Percentiles rank a stretch among this genome's conserved stretches.
Conservation (phyloP, 2,797 vertebrate species). For the Pangasius macronema region DNA sequence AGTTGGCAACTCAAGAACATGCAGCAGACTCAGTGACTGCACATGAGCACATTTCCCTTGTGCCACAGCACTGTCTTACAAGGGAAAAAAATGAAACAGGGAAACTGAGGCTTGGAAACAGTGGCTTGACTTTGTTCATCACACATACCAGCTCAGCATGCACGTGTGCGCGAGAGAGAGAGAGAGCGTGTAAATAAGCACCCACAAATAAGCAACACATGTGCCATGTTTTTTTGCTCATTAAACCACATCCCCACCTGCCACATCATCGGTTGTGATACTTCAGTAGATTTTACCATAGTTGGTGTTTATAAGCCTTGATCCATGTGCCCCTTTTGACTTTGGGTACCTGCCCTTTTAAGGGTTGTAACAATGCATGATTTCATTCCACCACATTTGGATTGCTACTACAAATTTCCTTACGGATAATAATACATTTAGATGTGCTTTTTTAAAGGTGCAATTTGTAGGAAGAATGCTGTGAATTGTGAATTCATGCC, state of each 20-base stretch:
- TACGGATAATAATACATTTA: neutral
- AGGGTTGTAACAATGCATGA: neutral
- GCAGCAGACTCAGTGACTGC: too few species aligned
- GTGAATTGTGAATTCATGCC: constrained; percentile 4
- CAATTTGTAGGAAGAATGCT: neutral
- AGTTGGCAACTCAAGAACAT: too few species aligned
- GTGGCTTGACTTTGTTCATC: neutral
- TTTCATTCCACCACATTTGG: constrained; percentile 8
- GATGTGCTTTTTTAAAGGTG: neutral
- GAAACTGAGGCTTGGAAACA: too few species aligned
- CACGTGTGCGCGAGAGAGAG: too few species aligned
- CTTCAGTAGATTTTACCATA: neutral
- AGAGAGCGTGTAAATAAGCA: too few species aligned
- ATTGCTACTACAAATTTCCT: neutral
- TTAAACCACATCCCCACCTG: neutral
- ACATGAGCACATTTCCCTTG: too few species aligned
- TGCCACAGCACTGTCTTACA: too few species aligned
- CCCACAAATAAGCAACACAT: too few species aligned
- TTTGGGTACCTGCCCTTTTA: neutral
- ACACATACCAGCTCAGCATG: too few species aligned
- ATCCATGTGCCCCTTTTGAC: neutral
- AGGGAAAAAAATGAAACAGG: too few species aligned
- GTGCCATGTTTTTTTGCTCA: too few species aligned
- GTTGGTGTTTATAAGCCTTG: neutral
- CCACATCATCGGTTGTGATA: neutral